Evolutionary conservation across 2,888 invertebrate genomes (phyloP).

Genomic region (Gerris lacustris): DNA sequence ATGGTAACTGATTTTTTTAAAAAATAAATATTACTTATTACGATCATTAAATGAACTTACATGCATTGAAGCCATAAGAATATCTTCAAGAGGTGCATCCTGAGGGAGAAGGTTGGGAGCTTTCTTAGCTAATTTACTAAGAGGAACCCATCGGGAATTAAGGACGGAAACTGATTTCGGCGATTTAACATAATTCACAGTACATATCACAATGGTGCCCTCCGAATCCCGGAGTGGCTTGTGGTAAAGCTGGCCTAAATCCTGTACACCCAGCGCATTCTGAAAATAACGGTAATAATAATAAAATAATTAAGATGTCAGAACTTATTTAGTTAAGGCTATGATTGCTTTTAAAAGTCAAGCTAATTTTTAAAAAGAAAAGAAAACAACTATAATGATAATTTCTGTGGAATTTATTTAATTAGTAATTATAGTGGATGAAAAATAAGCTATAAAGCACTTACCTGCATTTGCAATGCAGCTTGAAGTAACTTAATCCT

Average conservation of each 20-base stretch:
- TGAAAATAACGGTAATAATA: slow-evolving; percentile 41
- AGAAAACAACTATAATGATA: not conserved
- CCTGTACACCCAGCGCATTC: slow-evolving; percentile 78
- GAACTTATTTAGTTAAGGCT: not conserved
- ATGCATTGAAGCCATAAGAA: slow-evolving; percentile 74
- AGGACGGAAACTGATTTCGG: slow-evolving; percentile 77
- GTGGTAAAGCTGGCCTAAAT: slow-evolving; percentile 88
- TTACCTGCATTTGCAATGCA: slow-evolving; percentile 70
- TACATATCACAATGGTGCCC: slow-evolving; percentile 81
- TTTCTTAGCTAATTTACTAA: slow-evolving; percentile 71
- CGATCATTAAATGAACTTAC: slow-evolving; percentile 37
- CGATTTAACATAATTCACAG: slow-evolving; percentile 66
- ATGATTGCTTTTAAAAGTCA: slow-evolving; percentile 1
- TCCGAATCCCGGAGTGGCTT: slow-evolving; percentile 77
- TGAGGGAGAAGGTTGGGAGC: slow-evolving; percentile 58
- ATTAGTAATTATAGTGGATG: too few relatives aligned
- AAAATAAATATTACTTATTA: not conserved
- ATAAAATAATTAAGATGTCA: not conserved
- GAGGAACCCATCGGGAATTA: slow-evolving; percentile 84
- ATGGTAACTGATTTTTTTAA: not conserved
- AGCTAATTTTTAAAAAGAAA: not conserved
- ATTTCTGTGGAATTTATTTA: not conserved
- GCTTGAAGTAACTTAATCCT: slow-evolving; percentile 84
- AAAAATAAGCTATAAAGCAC: too few relatives aligned
- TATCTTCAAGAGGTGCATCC: slow-evolving; percentile 64